Evolutionary conservation across 1,140 invertebrate genomes (phyloP), one percentile per base, ranked within the genome.

Genomic region (Tetramorium alpestre): DNA sequence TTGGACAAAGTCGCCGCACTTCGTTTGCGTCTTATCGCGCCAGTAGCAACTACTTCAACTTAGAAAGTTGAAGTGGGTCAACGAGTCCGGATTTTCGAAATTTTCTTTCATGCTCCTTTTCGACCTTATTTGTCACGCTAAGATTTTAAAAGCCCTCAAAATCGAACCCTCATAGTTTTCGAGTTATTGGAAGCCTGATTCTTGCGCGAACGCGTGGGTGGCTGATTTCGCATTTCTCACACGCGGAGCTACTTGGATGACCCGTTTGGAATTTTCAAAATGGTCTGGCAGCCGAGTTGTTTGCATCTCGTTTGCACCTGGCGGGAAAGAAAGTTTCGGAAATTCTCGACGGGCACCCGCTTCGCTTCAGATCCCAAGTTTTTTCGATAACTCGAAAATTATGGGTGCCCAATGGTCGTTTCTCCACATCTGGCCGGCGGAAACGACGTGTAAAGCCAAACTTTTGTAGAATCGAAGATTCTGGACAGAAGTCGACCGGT

Each of bases 351-450:
- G 80, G 56, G 69, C 80, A 22, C 69, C 44, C 80, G 69, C 67
- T 82, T 47, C 49, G 65, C 22, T 69, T 69, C 38, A 58, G 80
- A 73, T 82, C 67, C 18, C 10, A 47, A 84, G 80, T 84, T 84
- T 84, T 84, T 84, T 84, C 80, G 80, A 84, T 84, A 84, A 84
- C 54, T 84, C 69, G 80, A 73, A 84, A 84, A 84, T 84, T 84
- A 84, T 84, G 80, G 69, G 54, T 38, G 41, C 41, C 80, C 80
- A 84, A 84, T 84, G 80, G 80, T 75, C 80, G 80, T 84, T 75
- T 75, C 80, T 84, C 38, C 69, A 62, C 80, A 84, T 84, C 80
- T 84, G 80, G 69, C n/a, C 41, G 69, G 13, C 54, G 54, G 67
- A 84, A 84, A 84, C 80, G 80, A 84, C 54, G 80, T 84, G 80